Base-by-base conservation (phyloP, 1,140 invertebrate species). In the Pseudomyrmex concolor region DNA sequence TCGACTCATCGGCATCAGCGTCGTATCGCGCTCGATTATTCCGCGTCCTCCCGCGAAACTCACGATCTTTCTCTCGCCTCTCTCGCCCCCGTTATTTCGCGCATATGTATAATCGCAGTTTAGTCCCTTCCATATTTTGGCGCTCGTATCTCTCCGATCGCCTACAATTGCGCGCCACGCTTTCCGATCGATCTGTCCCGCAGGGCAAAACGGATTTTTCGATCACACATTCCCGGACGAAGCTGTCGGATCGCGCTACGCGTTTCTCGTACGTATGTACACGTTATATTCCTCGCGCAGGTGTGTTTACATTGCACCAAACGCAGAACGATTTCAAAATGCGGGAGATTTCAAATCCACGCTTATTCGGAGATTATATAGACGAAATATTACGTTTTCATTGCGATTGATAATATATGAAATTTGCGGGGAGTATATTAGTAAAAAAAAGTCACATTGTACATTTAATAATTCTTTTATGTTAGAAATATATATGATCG, bases 1-100 rank as follows among this genome's bases (percentile, higher is more conserved):
- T 82, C 78, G 70, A 82, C 78, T 82, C 70, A 70, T 82, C 70
- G 70, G 57, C 48, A 12, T 57, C 51, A 55, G 68, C 77, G n/a
- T 45, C 63, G 74, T 63, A 3, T 70, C 66, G 66, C 67, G 77
- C 67, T 63, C 76, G 76, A 80, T 80, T 80, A 80, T 80, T 45
- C 3, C 25, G 25, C 66, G 54, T 54, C 34, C 54, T 22, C 34
- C 54, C 19, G 76, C 66, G 76, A 60, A 80, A 50, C 76, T 59
- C 76, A 50, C 76, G 76, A 74, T 59, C 78, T 34, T 34, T 34
- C 34, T 7, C 34, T 34, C 34, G 34, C 34, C 34, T 7, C 34
- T 34, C 34, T 82, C 71, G 48, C 78, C 17, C 70, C 48, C 78
- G 48, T 74, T 17, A 63, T 74, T 50, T 59, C 70, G 60, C 57